Base-by-base conservation (phyloP, 2,888 invertebrate species). In the Xanthia togata region DNA sequence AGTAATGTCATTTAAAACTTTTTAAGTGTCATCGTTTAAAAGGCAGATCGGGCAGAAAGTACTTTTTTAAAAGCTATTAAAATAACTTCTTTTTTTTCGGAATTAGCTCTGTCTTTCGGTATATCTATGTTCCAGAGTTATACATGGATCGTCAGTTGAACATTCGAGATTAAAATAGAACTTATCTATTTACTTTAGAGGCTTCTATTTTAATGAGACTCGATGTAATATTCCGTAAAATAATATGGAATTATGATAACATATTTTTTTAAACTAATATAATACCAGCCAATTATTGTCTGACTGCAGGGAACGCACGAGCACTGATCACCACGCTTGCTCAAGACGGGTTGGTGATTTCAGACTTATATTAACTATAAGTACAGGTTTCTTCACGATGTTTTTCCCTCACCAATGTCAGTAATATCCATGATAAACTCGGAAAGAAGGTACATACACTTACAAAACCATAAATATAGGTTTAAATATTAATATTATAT, bases 1-100 rank as follows among this genome's bases (percentile, higher is more conserved):
- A 84, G 83, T 78, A 87, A 87, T 79, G 79, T 83, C 68, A 78
- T 78, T 82, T 75, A 60, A 62, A 87, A 87, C 73, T 87, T 88
- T 62, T 77, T 17, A 87, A 87, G 70, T 75, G 78, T 85, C 85
- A 81, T 81, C 78, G 55, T 77, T 88, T 84, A 78, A 77, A 78
- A 81, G 55, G 71, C 75, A 75, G 79, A 87, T 87, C 75, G 68
- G 65, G 47, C 35, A 50, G 84, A 84, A 78, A 87, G 65, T 65
- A 65, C 64, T 38, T 76, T 73, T 74, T 73, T 26, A 41, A 74
- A 79, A 64, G 65, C 72, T 69, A 73, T 86, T 84, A 70, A 71
- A 87, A 73, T 74, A 70, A 70, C 44, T 70, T 79, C n/a, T n/a
- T 53, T 63, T 70, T 74, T 81, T 80, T 67, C 14, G 0, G 26